Percentiles rank a stretch among this genome's conserved stretches.
Conservation (phyloP, 2,888 invertebrate genomes). For the Hemistola chrysoprasaria region DNA sequence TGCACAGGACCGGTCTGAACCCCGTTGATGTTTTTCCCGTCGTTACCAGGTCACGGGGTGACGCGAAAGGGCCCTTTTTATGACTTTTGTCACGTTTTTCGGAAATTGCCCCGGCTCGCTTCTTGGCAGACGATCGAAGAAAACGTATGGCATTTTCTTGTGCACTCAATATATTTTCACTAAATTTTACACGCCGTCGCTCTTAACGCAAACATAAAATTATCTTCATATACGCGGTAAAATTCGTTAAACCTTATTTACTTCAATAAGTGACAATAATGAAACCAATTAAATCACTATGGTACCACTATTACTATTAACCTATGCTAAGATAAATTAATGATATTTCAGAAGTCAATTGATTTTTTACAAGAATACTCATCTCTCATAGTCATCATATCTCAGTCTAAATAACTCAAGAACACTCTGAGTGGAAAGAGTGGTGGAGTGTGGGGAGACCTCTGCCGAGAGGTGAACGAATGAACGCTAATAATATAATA, state of each 20-base stretch:
- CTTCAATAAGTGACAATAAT: no score
- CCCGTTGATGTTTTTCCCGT: slow-evolving; percentile 25
- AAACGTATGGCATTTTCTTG: slow-evolving; percentile 29
- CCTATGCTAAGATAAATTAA: no score
- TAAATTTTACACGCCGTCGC: slow-evolving; percentile 12
- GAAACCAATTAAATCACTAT: no score
- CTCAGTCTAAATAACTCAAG: no score
- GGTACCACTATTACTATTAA: no score
- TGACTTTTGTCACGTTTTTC: slow-evolving; percentile 60
- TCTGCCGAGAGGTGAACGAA: no score
- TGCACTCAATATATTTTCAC: slow-evolving; percentile 26
- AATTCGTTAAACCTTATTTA: neutral
- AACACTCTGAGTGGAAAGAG: no score
- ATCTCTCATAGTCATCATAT: no score
- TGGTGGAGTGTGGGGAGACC: no score
- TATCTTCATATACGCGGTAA: neutral
- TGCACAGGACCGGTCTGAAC: slow-evolving; percentile 17
- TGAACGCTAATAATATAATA: no score
- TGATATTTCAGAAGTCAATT: no score
- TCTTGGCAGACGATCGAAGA: slow-evolving; percentile 40
- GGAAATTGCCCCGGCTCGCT: slow-evolving; percentile 50
- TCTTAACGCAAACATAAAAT: slow-evolving; percentile 6
- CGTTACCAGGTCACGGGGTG: slow-evolving; percentile 26
- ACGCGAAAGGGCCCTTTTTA: slow-evolving; percentile 45
- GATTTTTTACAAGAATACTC: no score